Percentiles rank a stretch among this genome's conserved stretches.
These are phyloP conservation scores for Sorex maritimensis DNA, from an alignment of 2,797 vertebrate species.

Conservation along the genomic window DNA sequence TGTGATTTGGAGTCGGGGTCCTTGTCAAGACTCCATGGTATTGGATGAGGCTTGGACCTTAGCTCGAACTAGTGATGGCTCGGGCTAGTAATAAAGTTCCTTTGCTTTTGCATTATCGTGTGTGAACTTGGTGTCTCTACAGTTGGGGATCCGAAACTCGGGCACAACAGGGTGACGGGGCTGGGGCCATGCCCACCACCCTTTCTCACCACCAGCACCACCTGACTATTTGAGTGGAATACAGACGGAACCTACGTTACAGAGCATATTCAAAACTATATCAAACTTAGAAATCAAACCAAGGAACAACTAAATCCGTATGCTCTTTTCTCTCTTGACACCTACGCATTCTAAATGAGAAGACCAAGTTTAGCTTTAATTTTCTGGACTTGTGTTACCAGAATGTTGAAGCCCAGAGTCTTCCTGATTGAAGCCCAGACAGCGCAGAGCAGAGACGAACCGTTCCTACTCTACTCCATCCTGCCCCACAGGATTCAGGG, in stretches of 20 bases:
- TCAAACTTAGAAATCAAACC: conserved; percentile 17
- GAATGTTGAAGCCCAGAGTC: conserved; percentile 5
- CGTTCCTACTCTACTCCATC: not conserved
- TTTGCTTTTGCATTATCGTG: too few species aligned
- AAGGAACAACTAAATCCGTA: not conserved
- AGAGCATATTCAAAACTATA: not conserved
- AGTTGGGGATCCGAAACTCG: too few species aligned
- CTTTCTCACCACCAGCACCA: not conserved
- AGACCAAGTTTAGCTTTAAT: conserved; percentile 46
- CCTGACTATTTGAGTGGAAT: not conserved
- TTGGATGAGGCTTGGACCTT: too few species aligned
- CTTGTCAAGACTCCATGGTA: too few species aligned
- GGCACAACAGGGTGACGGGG: too few species aligned
- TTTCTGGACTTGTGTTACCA: not conserved
- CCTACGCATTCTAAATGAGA: conserved; percentile 1
- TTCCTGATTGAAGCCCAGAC: not conserved
- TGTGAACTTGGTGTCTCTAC: too few species aligned
- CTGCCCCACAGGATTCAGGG: not conserved
- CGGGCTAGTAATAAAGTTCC: too few species aligned
- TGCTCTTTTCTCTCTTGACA: conserved; percentile 20
- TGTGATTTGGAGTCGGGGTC: too few species aligned
- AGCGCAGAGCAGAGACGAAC: not conserved
- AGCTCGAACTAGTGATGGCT: too few species aligned
- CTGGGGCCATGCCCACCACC: not conserved
- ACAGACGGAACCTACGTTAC: not conserved